Percentiles rank a stretch among this genome's conserved stretches.
Conservation (phyloP, 2,797 vertebrate genomes). For the Alosa sapidissima region DNA sequence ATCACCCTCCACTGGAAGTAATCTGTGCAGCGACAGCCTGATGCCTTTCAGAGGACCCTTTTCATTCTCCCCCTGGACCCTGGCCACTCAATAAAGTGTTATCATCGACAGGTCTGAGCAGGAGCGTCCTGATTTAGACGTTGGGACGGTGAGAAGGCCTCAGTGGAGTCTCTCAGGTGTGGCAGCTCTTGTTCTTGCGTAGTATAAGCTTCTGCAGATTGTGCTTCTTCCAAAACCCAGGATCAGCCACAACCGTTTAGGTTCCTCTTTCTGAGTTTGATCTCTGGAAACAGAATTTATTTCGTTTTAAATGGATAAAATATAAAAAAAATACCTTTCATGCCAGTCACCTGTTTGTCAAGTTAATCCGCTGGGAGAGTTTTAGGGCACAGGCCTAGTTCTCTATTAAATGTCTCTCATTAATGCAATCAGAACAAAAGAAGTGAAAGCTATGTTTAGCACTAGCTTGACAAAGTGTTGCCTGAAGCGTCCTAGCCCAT, state of each 20-base stretch:
- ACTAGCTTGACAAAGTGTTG: slow-evolving; percentile 29
- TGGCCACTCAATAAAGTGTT: slow-evolving; percentile 34
- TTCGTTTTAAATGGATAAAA: neutral
- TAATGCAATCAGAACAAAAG: neutral
- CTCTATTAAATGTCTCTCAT: neutral
- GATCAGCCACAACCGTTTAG: neutral
- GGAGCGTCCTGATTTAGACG: slow-evolving; percentile 16
- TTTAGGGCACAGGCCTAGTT: neutral
- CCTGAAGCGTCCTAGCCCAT: neutral
- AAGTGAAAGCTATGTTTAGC: slow-evolving; percentile 16
- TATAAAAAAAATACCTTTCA: neutral
- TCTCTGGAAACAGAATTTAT: neutral
- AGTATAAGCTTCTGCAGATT: slow-evolving; percentile 22
- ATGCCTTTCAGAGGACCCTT: neutral
- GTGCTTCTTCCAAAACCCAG: too few relatives aligned
- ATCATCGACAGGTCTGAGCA: slow-evolving; percentile 39
- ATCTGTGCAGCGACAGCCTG: slow-evolving; percentile 27
- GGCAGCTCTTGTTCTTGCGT: neutral
- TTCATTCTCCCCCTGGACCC: slow-evolving; percentile 32
- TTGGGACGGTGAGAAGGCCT: neutral
- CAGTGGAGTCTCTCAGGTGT: neutral
- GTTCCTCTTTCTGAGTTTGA: neutral
- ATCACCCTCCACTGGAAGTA: slow-evolving; percentile 29
- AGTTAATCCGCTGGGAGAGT: neutral
- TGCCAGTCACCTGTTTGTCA: neutral